A percentile compares a stretch with the other conserved stretches of the same genome.
phyloP scores from a whole-genome alignment of 2,797 vertebrate species.

The Chelonia mydas region DNA sequence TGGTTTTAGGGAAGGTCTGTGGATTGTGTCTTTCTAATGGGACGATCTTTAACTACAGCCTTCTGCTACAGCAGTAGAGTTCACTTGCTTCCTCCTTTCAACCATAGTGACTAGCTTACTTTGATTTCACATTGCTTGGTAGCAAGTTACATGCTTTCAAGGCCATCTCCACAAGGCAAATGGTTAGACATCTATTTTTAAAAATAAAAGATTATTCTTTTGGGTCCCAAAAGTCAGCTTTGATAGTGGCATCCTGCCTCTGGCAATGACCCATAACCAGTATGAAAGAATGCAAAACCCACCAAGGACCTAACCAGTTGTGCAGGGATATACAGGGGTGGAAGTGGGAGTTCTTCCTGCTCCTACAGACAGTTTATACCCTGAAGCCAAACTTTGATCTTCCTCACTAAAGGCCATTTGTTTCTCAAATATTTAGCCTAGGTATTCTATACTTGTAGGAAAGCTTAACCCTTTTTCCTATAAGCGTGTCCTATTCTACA shows the following conservation, averaged over 20 bases:
- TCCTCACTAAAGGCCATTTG: constrained; percentile 13
- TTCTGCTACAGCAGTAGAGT: neutral
- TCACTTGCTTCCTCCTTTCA: neutral
- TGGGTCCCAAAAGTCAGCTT: neutral
- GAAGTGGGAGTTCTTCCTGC: neutral
- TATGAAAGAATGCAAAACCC: neutral
- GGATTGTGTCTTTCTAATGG: neutral
- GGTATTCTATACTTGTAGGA: constrained; percentile 16
- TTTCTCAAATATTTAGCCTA: neutral
- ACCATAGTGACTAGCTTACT: neutral
- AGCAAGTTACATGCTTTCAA: constrained; percentile 19
- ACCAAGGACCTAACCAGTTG: neutral
- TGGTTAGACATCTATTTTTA: neutral
- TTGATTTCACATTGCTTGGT: neutral
- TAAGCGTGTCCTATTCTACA: rapidly evolving
- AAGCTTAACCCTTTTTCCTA: neutral
- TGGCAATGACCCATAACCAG: neutral
- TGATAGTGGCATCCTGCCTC: neutral
- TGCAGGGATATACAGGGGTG: neutral
- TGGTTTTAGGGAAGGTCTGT: neutral
- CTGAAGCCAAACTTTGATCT: neutral
- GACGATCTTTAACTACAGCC: neutral
- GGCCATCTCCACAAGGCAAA: neutral
- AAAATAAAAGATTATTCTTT: neutral
- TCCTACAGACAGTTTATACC: neutral